phyloP scores from a whole-genome alignment of 2,797 vertebrate species.

The Macropodus opercularis region DNA sequence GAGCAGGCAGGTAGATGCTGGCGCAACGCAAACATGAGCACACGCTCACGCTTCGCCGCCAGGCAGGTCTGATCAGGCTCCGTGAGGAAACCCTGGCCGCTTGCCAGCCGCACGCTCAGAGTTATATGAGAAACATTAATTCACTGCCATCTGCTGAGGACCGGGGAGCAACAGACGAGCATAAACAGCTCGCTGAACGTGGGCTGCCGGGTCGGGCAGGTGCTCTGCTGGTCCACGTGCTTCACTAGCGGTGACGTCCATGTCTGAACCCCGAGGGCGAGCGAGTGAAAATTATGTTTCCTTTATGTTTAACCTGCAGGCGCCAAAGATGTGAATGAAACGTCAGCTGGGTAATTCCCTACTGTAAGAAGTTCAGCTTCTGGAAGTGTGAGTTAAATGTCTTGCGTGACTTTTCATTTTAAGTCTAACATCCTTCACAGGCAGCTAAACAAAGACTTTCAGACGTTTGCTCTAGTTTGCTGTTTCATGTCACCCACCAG shows the following conservation, averaged over 20 bases:
- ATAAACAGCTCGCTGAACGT: too few relatives aligned
- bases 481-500: not conserved
- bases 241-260: too few relatives aligned
- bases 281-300: slow-evolving; percentile 11
- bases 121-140: slow-evolving; percentile 3
- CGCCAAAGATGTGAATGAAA: not conserved
- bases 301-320: not conserved
- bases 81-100: slow-evolving; percentile 4
- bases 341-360: not conserved
- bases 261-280: slow-evolving; percentile 7
- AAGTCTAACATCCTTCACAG: not conserved
- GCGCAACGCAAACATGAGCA: not conserved
- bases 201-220: too few relatives aligned
- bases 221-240: too few relatives aligned
- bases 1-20: not conserved
- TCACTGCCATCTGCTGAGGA: slow-evolving; percentile 4
- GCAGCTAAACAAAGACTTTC: not conserved
- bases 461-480: not conserved
- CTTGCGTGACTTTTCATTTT: not conserved
- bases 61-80: slow-evolving; percentile 51
- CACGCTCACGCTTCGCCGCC: not conserved
- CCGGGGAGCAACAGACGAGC: too few relatives aligned
- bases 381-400: not conserved
- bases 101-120: not conserved
- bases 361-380: not conserved